Evolutionary conservation across 2,888 invertebrate species (phyloP), one percentile per base, ranked within the genome.

Genomic region (Andrena bicolor): DNA sequence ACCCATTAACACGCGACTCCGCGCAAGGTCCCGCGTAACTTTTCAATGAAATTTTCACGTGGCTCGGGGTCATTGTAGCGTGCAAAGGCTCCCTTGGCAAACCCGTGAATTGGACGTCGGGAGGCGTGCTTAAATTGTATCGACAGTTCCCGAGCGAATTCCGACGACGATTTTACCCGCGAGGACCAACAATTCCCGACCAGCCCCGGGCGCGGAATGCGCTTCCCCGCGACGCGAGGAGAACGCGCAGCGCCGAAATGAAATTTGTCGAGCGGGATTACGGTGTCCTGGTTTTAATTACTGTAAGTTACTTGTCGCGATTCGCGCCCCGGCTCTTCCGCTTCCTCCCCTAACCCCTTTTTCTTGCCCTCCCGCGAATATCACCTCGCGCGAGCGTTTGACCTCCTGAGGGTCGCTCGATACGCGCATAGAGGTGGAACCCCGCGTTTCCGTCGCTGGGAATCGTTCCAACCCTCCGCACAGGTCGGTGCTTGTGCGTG

Each of bases 211-310:
- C 63, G 71, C 69, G 73, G 73, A 80, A 75, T 71, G 70, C 81
- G 81, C 71, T 66, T 85, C 63, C 71, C 28, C n/a, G 28, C 60
- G 41, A 8, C 64, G 71, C 73, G 76, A 71, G 72, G 83, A 85
- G 83, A 86, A 85, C 83, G 81, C 82, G 26, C 56, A 64, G 41
- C 51, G 77, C 72, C 82, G 80, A 91, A 92, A 92, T 91, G 88
- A 89, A 92, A 92, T 92, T 92, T 90, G 90, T 89, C 90, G 85
- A 83, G 69, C 74, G 78, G 90, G 85, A 89, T 90, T 90, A 89
- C 86, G 82, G 71, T 80, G 85, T 84, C 73, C 61, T 61, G 82
- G 83, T 90, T 91, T 91, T 90, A 90, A 90, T 91, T 91, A 91
- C 88, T 89, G 89, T 88, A 89, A 89, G 91, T 90, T 91, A 91